Conservation (phyloP, 2,797 vertebrate species). For the Alosa sapidissima region DNA sequence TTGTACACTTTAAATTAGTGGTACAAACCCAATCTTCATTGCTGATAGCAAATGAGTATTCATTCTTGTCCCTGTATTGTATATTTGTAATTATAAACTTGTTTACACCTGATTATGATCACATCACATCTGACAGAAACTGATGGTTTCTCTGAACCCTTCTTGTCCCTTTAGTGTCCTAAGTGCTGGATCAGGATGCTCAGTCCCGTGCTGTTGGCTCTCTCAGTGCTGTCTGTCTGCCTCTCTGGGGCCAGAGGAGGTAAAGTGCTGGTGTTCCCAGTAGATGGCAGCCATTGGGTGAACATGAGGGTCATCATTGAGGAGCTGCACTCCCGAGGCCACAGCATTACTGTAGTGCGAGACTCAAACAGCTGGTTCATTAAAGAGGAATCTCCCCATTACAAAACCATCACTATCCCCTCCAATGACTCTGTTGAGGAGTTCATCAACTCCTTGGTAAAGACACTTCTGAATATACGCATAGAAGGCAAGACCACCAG, state of each 20-base stretch:
- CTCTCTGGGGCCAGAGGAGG: constrained; percentile 21
- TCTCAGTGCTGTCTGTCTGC: constrained; percentile 29
- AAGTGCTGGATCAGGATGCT: too few species aligned
- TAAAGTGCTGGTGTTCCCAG: constrained; percentile 53
- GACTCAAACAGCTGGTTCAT: constrained; percentile 51
- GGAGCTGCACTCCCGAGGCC: constrained; percentile 37
- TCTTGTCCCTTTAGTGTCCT: too few species aligned
- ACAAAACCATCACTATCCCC: constrained; percentile 43
- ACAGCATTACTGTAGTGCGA: constrained; percentile 52
- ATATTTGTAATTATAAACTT: too few species aligned
- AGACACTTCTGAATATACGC: background rate
- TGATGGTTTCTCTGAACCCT: too few species aligned
- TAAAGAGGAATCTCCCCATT: constrained; percentile 44
- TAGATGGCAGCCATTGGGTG: constrained; percentile 59
- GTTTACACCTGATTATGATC: too few species aligned
- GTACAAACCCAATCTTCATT: too few species aligned
- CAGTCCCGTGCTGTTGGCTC: too few species aligned
- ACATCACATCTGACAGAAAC: too few species aligned
- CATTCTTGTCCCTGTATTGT: too few species aligned
- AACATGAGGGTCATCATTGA: constrained; percentile 55
- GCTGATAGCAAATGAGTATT: too few species aligned
- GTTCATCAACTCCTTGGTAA: background rate
- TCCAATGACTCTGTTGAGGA: constrained; percentile 15
- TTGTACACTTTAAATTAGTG: too few species aligned
- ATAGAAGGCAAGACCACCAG: too few species aligned